Conservation (phyloP, 2,797 vertebrate species). For the Hapalemur alaotrensis region DNA sequence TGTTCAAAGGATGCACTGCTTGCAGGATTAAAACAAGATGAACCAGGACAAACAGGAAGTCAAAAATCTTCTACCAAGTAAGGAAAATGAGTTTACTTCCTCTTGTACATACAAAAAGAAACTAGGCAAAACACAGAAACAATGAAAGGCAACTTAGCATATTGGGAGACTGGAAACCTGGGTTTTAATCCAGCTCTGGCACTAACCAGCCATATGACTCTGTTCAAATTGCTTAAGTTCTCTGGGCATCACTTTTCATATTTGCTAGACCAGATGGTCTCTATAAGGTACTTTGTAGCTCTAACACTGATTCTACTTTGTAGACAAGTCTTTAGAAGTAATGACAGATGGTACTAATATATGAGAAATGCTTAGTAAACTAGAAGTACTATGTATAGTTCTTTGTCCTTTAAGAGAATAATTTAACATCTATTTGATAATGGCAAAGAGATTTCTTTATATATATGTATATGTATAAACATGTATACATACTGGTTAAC, state of each 20-base stretch:
- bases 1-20: constrained; percentile 98
- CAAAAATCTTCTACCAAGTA: constrained; percentile 95
- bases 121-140: background rate
- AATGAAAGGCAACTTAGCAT: background rate
- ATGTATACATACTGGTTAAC: background rate
- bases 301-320: background rate
- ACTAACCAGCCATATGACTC: background rate
- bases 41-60: constrained; percentile 94
- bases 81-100: constrained; percentile 68
- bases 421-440: constrained; percentile 26
- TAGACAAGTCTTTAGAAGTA: background rate
- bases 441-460: constrained; percentile 15
- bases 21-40: constrained; percentile 96
- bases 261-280: background rate
- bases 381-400: background rate
- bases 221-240: background rate
- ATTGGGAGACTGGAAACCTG: background rate
- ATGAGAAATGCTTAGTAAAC: background rate
- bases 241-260: background rate
- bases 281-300: background rate
- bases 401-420: background rate
- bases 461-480: background rate
- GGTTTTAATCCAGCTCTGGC: background rate
- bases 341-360: background rate
- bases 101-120: background rate